phyloP scores from a whole-genome alignment of 2,888 invertebrate genomes.

The Cetonia aurata region DNA sequence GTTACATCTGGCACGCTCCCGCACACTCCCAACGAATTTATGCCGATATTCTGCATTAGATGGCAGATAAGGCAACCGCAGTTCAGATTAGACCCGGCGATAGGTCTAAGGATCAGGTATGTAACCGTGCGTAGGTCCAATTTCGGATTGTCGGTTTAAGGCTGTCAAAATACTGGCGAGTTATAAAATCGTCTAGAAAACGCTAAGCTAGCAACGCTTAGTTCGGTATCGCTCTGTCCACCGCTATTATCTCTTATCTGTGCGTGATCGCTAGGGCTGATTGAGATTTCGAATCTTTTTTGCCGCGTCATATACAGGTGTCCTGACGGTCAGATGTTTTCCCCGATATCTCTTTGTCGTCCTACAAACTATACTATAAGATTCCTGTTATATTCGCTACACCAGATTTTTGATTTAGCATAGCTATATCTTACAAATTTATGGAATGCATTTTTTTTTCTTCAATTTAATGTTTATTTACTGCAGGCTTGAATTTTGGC shows the following conservation, averaged over 20 bases:
- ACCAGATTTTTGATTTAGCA: too few species aligned
- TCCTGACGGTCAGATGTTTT: too few species aligned
- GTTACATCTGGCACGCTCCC: slow-evolving; percentile 15
- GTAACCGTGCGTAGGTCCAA: background rate
- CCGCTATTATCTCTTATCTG: background rate
- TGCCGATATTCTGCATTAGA: slow-evolving; percentile 11
- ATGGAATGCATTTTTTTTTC: too few species aligned
- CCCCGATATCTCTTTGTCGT: too few species aligned
- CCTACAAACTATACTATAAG: too few species aligned
- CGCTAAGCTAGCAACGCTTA: background rate
- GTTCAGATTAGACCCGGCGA: slow-evolving; percentile 7
- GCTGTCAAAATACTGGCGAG: slow-evolving; percentile 11
- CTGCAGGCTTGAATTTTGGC: too few species aligned
- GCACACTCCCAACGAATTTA: background rate
- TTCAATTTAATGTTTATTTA: too few species aligned
- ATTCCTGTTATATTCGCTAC: too few species aligned
- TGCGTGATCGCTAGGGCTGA: background rate
- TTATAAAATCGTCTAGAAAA: background rate
- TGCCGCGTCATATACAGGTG: background rate
- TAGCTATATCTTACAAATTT: too few species aligned
- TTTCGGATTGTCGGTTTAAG: background rate
- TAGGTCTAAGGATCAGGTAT: background rate
- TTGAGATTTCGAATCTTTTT: background rate
- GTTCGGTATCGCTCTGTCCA: background rate
- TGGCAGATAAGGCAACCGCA: slow-evolving; percentile 1